phyloP scores from a whole-genome alignment of 2,888 invertebrate species.

The Melanostoma scalare region DNA sequence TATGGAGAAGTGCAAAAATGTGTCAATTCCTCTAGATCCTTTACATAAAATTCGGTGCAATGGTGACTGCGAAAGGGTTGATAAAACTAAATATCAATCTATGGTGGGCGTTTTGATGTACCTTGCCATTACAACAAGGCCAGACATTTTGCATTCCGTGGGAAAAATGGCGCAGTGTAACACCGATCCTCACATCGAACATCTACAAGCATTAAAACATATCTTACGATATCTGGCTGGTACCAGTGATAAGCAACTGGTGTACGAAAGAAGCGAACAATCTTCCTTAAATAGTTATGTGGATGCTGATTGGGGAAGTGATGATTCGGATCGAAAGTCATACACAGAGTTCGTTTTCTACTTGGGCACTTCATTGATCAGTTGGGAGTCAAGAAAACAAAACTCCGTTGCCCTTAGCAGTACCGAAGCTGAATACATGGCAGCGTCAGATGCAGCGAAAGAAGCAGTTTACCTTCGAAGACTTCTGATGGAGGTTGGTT shows the following conservation, averaged over 20 bases:
- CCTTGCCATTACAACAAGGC: constrained; percentile 61
- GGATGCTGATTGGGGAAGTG: constrained; percentile 47
- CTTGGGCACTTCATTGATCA: constrained; percentile 14
- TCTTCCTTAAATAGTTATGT: constrained; percentile 15
- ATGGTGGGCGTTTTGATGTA: constrained; percentile 47
- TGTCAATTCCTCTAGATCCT: constrained; percentile 48
- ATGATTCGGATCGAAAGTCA: constrained; percentile 41
- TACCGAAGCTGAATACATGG: constrained; percentile 23
- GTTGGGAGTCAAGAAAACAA: constrained; percentile 33
- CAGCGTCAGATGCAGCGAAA: constrained; percentile 56
- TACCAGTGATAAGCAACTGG: background rate
- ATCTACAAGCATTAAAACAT: constrained; percentile 67
- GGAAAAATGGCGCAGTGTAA: constrained; percentile 64
- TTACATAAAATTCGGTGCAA: constrained; percentile 17
- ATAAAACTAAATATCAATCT: constrained; percentile 64
- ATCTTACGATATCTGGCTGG: constrained; percentile 65
- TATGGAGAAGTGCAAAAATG: constrained; percentile 67
- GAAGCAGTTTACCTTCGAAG: constrained; percentile 52
- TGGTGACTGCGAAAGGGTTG: constrained; percentile 28
- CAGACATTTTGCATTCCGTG: constrained; percentile 43
- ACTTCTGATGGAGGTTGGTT: constrained; percentile 46
- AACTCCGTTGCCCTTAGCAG: constrained; percentile 35
- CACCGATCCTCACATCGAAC: constrained; percentile 69
- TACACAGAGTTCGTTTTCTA: constrained; percentile 38
- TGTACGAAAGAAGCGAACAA: too few relatives aligned